Evolutionary conservation across 2,797 vertebrate genomes (phyloP), one percentile per base, ranked within the genome.

Genomic region (Masticophis lateralis): DNA sequence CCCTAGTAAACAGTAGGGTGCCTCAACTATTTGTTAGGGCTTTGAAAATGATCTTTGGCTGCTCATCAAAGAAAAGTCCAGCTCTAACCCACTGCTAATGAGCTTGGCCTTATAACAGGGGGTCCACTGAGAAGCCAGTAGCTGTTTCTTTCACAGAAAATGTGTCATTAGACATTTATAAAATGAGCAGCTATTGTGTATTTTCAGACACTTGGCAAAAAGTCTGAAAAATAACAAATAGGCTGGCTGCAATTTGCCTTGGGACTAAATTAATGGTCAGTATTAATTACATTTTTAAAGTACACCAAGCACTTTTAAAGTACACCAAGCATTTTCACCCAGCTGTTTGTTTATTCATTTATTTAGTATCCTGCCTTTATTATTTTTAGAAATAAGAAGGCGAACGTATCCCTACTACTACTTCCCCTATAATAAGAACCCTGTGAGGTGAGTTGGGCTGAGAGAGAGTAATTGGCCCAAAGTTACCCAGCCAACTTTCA

Each of bases 1-100:
- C 87, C 93, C 94, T 93, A 96, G 93, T 63, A 69, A 87, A 0
- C 91, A 94, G 74, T 47, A 74, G 91, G 93, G 74, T 8, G 0
- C 7, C 5, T 16, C 69, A 93, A 86, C 20, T 57, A 5, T 90
- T 74, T 43, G 51, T 90, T 92, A 88, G 18, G 94, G 63, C 43
- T 90, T 47, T 37, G 2, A 20, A 20, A 93, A 51, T 16, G 92
- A 93, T 92, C 90, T 93, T 90, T 89, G 28, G 94, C 94, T 57
- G 89, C 66, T 87, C 51, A 55, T 28, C 13, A 55, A 22, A 43
- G 0, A 8, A 92, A 91, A 32, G 91, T 63, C 74, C 91, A 94
- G 53, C 88, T 93, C 43, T 90, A 92, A 93, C 91, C n/a, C 22
- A 28, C 8, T 69, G 91, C 86, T 94, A 94, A 91, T n/a, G 53